Percentiles rank a stretch among this genome's conserved stretches.
These are phyloP conservation scores for Chironomus tentans DNA, from an alignment of 2,888 invertebrate genomes.

Conservation along the genomic window DNA sequence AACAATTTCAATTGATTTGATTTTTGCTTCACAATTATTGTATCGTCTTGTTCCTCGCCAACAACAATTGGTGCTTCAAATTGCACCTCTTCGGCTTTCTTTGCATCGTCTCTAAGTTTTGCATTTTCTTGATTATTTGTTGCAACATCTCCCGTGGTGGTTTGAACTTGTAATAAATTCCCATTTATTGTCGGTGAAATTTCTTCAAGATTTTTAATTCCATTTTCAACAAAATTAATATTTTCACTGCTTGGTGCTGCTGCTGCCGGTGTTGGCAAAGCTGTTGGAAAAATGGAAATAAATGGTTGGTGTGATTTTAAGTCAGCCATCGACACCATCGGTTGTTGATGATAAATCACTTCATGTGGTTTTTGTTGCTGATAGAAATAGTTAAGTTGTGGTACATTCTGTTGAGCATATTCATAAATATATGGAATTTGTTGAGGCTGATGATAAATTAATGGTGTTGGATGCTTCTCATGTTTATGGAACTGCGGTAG, in stretches of 20 bases:
- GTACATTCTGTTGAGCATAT: constrained; percentile 14
- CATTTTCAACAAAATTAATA: too few relatives aligned
- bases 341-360: constrained; percentile 19
- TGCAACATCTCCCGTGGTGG: constrained; percentile 33
- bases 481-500: not conserved
- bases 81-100: constrained; percentile 37
- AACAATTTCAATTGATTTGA: not conserved
- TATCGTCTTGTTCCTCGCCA: constrained; percentile 32
- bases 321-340: constrained; percentile 9
- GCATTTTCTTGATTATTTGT: constrained; percentile 34
- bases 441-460: constrained; percentile 7
- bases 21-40: constrained; percentile 21
- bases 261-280: not conserved
- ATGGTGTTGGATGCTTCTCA: too few relatives aligned
- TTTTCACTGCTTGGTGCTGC: not conserved
- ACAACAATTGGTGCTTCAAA: constrained; percentile 47
- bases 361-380: constrained; percentile 18
- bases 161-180: constrained; percentile 35
- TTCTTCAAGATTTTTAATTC: constrained; percentile 30
- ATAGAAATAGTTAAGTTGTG: constrained; percentile 24
- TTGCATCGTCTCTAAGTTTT: constrained; percentile 31
- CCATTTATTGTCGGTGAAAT: constrained; percentile 42
- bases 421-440: constrained; percentile 13
- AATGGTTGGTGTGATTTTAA: not conserved
- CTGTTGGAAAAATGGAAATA: not conserved